Conservation (phyloP, 2,888 invertebrate genomes). For the Caenorhabditis virilis region DNA sequence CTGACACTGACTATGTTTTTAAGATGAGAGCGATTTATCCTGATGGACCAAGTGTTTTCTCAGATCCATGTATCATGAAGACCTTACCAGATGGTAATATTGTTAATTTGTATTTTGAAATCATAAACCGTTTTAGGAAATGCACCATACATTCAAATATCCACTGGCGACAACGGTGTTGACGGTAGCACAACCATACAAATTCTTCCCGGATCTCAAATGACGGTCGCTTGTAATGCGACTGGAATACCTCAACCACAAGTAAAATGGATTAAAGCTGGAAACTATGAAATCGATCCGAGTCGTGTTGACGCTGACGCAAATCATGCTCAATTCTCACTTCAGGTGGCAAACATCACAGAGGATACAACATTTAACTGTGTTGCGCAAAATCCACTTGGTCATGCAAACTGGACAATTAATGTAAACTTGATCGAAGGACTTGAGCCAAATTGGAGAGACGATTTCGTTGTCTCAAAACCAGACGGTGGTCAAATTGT, state of each 20-base stretch:
- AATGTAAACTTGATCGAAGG: slow-evolving; percentile 57
- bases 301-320: slow-evolving; percentile 56
- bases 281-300: slow-evolving; percentile 65
- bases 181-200: slow-evolving; percentile 60
- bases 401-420: slow-evolving; percentile 68
- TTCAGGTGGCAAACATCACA: slow-evolving; percentile 64
- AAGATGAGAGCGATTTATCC: slow-evolving; percentile 66
- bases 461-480: slow-evolving; percentile 61
- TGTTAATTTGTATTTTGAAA: background rate
- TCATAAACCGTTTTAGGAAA: slow-evolving; percentile 42
- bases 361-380: slow-evolving; percentile 67
- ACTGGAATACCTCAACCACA: slow-evolving; percentile 63
- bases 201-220: slow-evolving; percentile 64
- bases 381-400: slow-evolving; percentile 65
- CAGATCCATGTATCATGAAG: slow-evolving; percentile 68
- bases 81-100: slow-evolving; percentile 64
- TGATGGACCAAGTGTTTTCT: slow-evolving; percentile 67
- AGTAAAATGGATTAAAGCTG: slow-evolving; percentile 67
- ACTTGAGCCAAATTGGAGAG: slow-evolving; percentile 57
- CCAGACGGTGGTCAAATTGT: slow-evolving; percentile 57
- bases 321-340: slow-evolving; percentile 57
- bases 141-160: slow-evolving; percentile 65
- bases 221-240: slow-evolving; percentile 66
- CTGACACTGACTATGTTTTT: slow-evolving; percentile 67
- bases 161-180: slow-evolving; percentile 64